A percentile compares a stretch with the other conserved stretches of the same genome.
These are phyloP conservation scores for Cliona cf. orientalis DNA, from an alignment of 37 sponge, comb jelly and placozoan genomes.

Conservation along the genomic window DNA sequence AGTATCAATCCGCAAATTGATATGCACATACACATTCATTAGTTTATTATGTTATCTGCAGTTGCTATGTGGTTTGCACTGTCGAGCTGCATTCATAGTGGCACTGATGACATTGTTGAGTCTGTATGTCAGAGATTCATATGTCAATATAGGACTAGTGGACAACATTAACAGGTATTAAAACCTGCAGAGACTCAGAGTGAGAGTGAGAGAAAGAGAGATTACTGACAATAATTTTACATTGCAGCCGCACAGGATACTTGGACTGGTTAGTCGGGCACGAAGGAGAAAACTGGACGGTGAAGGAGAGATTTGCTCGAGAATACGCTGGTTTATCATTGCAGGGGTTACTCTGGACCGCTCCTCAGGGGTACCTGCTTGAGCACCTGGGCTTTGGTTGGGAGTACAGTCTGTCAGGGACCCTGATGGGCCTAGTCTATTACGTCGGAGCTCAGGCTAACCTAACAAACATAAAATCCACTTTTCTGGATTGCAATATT, in stretches of 20 bases:
- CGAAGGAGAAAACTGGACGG: conserved; percentile 32
- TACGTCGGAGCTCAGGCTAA: conserved; percentile 44
- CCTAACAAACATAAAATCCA: not conserved
- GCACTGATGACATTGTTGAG: conserved; percentile 68
- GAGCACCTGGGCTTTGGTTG: conserved; percentile 82
- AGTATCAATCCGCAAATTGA: too few species aligned
- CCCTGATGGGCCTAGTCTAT: conserved; percentile 74
- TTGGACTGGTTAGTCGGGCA: conserved; percentile 86
- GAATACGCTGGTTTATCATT: conserved; percentile 86
- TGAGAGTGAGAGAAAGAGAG: too few species aligned
- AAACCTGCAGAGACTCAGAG: too few species aligned
- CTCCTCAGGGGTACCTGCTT: conserved; percentile 82
- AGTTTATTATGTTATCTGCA: too few species aligned
- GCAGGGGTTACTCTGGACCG: conserved; percentile 83
- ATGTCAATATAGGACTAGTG: conserved; percentile 64
- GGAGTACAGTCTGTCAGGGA: conserved; percentile 82
- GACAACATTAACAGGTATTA: conserved; percentile 23
- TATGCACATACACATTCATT: too few species aligned
- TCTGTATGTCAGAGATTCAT: conserved; percentile 79
- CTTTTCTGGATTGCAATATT: conserved; percentile 11
- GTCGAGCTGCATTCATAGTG: conserved; percentile 57
- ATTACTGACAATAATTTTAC: too few species aligned
- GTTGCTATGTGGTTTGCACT: conserved; percentile 55
- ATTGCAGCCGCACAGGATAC: conserved; percentile 72
- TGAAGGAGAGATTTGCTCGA: conserved; percentile 38